phyloP scores from a whole-genome alignment of 2,797 vertebrate genomes.

The Schizothorax lantsangensis region DNA sequence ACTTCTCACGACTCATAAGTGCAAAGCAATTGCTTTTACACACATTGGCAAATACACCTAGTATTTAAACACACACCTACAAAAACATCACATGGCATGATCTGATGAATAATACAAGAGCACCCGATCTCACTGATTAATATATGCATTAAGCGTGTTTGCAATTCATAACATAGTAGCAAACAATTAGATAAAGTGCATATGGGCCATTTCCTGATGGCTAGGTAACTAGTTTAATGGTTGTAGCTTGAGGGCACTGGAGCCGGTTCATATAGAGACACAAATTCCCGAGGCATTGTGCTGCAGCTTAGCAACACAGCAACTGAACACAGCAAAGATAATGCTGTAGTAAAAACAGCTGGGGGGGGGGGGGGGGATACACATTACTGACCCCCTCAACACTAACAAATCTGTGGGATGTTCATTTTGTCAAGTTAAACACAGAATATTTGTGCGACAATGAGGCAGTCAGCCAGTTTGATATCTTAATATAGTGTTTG shows the following conservation, averaged over 20 bases:
- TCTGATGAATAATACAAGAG: neutral
- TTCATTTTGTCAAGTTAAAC: neutral
- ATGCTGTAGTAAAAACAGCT: conserved; percentile 62
- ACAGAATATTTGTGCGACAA: neutral
- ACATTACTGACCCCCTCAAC: neutral
- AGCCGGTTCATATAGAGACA: conserved; percentile 66
- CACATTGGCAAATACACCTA: neutral
- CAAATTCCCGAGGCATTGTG: conserved; percentile 73
- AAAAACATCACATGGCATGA: neutral
- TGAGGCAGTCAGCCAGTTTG: neutral
- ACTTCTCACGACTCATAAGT: neutral
- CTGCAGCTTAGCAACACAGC: conserved; percentile 77
- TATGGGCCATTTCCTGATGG: conserved; percentile 53
- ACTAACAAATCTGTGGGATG: neutral
- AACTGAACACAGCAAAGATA: conserved; percentile 70
- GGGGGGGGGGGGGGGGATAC: neutral
- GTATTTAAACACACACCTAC: neutral
- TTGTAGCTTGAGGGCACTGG: conserved; percentile 55
- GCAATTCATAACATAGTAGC: neutral
- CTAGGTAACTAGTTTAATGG: conserved; percentile 65
- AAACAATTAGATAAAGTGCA: conserved; percentile 18
- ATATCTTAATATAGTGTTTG: neutral
- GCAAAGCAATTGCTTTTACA: neutral
- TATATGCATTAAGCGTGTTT: neutral
- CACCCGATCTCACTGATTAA: neutral